A percentile compares a stretch with the other conserved stretches of the same genome.
phyloP scores from a whole-genome alignment of 2,888 invertebrate genomes.

The Conistra vaccinii region DNA sequence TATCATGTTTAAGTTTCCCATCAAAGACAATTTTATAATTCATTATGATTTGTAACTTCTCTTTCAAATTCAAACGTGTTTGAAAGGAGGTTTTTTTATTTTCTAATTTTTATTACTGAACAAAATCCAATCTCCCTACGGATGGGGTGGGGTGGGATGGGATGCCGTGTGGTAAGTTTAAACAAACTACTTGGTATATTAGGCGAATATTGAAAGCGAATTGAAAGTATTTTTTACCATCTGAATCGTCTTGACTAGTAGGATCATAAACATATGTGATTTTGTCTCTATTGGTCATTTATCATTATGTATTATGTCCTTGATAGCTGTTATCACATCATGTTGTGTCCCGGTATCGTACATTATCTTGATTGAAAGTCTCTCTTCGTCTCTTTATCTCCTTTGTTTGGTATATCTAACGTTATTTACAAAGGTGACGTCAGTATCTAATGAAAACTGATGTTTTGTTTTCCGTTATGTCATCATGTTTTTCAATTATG shows the following conservation, averaged over 20 bases:
- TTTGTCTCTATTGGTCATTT: constrained; percentile 10
- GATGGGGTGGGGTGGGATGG: too few species aligned
- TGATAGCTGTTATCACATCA: constrained; percentile 67
- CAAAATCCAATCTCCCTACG: too few species aligned
- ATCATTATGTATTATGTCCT: constrained; percentile 57
- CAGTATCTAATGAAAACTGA: constrained; percentile 12
- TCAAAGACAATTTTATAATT: not conserved
- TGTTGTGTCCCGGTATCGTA: constrained; percentile 70
- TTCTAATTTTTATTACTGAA: too few species aligned
- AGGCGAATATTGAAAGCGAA: not conserved
- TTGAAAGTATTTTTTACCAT: not conserved
- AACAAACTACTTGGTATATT: too few species aligned
- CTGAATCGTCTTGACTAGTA: not conserved
- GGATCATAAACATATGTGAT: constrained; percentile 1
- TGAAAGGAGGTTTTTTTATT: not conserved
- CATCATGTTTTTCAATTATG: constrained; percentile 22
- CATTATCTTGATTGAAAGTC: constrained; percentile 81
- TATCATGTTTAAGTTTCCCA: not conserved
- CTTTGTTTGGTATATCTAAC: constrained; percentile 47
- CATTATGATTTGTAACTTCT: not conserved
- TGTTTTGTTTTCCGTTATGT: constrained; percentile 34
- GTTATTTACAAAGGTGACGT: constrained; percentile 52
- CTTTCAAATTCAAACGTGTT: not conserved
- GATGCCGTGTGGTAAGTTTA: too few species aligned
- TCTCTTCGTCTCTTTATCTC: constrained; percentile 68